Percentiles rank a stretch among this genome's conserved stretches.
Evolutionary conservation across 1,140 invertebrate species (phyloP).

Genomic region (Drosophila ironensis): DNA sequence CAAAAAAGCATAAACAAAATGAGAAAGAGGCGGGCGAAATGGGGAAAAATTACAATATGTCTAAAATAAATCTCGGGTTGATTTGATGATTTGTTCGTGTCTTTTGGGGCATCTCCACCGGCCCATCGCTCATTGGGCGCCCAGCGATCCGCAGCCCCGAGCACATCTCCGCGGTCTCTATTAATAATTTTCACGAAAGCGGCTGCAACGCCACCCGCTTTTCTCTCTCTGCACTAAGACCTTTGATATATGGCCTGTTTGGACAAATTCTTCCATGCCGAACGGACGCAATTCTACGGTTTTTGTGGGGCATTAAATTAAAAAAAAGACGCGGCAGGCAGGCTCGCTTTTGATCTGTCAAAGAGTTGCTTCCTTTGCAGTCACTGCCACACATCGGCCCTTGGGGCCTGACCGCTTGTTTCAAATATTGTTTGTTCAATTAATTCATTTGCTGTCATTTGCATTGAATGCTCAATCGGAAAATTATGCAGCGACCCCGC

Average conservation of each 20-base stretch:
- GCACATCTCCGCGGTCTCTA: slow-evolving; percentile 28
- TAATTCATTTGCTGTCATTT: slow-evolving; percentile 27
- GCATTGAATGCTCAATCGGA: slow-evolving; percentile 34
- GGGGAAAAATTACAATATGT: slow-evolving; percentile 29
- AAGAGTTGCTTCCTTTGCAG: no score
- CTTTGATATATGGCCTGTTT: slow-evolving; percentile 27
- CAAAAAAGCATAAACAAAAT: slow-evolving; percentile 34
- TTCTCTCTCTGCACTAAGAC: background rate
- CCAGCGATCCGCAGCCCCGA: slow-evolving; percentile 17
- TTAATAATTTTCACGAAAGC: slow-evolving; percentile 37
- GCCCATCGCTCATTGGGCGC: slow-evolving; percentile 34
- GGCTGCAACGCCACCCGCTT: slow-evolving; percentile 7
- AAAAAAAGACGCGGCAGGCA: no score
- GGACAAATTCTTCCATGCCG: slow-evolving; percentile 22
- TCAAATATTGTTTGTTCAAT: slow-evolving; percentile 22
- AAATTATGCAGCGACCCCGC: slow-evolving; percentile 15
- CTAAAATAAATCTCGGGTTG: slow-evolving; percentile 36
- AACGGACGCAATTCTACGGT: background rate
- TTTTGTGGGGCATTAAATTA: background rate
- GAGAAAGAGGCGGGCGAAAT: slow-evolving; percentile 1
- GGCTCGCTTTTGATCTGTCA: no score
- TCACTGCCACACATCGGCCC: no score
- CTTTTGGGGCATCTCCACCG: slow-evolving; percentile 32
- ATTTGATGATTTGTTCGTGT: slow-evolving; percentile 49
- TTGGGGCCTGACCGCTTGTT: no score